Conservation (phyloP, 2,797 vertebrate species). For the Gobionotothen gibberifrons region DNA sequence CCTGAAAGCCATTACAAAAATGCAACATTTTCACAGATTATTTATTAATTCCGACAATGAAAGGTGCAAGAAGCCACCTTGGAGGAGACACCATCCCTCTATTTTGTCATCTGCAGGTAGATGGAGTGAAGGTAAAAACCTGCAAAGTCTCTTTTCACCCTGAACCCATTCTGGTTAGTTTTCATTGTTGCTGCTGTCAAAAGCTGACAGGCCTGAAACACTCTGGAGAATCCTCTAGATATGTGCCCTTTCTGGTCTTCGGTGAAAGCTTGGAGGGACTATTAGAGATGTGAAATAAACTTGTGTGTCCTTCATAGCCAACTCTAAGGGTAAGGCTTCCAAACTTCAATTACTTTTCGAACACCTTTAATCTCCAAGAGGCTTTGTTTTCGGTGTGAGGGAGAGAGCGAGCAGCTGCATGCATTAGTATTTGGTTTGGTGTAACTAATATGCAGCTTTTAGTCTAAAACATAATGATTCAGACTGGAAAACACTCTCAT, state of each 20-base stretch:
- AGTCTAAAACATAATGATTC: constrained; percentile 53
- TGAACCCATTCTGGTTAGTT: constrained; percentile 63
- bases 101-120: constrained; percentile 58
- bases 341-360: constrained; percentile 48
- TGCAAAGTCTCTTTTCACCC: constrained; percentile 75
- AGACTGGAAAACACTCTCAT: constrained; percentile 27
- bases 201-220: constrained; percentile 75
- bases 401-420: constrained; percentile 12
- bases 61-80: constrained; percentile 80
- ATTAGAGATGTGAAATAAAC: constrained; percentile 72
- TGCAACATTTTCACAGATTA: constrained; percentile 82
- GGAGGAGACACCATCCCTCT: constrained; percentile 43
- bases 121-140: constrained; percentile 60
- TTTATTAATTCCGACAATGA: constrained; percentile 82
- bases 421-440: constrained; percentile 35
- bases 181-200: constrained; percentile 76
- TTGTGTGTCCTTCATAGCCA: constrained; percentile 61
- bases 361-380: constrained; percentile 22
- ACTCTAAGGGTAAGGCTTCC: constrained; percentile 43
- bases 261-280: constrained; percentile 62
- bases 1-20: constrained; percentile 85
- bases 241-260: constrained; percentile 66
- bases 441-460: constrained; percentile 54
- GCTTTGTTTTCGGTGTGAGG: constrained; percentile 21
- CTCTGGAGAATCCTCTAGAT: constrained; percentile 67